These are phyloP conservation scores for Falco concolor DNA, from an alignment of 2,797 vertebrate genomes.

Conservation along the genomic window DNA sequence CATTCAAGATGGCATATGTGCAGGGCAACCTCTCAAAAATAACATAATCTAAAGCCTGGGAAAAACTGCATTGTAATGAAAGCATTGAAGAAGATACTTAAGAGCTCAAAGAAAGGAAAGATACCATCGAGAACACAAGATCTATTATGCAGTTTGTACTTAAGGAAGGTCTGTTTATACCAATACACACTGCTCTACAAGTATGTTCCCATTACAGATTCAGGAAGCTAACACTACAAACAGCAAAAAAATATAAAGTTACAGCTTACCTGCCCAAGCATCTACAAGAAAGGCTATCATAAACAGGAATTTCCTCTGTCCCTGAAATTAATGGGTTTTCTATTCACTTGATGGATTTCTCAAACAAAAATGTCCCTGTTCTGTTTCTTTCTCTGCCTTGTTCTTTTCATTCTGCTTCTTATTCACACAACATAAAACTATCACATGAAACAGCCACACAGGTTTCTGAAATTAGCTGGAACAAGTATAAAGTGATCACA, in stretches of 20 bases:
- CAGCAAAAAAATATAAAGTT: not conserved
- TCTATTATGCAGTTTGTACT: not conserved
- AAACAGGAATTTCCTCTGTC: not conserved
- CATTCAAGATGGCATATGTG: not conserved
- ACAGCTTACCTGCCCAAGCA: not conserved
- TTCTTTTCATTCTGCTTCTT: not conserved
- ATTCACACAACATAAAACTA: not conserved
- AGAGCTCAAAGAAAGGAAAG: not conserved
- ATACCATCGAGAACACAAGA: not conserved
- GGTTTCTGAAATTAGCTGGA: not conserved
- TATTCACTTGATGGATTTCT: not conserved
- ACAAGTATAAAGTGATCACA: not conserved
- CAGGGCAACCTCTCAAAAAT: not conserved
- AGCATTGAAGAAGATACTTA: not conserved
- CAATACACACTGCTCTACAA: not conserved
- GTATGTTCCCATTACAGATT: not conserved
- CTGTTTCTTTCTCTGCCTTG: not conserved
- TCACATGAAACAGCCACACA: not conserved
- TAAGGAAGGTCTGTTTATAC: not conserved
- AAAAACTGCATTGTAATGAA: not conserved
- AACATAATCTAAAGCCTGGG: not conserved
- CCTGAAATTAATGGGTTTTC: not conserved
- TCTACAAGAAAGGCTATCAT: not conserved
- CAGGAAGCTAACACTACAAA: not conserved
- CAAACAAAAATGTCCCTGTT: not conserved